Evolutionary conservation across 2,888 invertebrate species (phyloP), one percentile per base, ranked within the genome.

Genomic region (Rhimphoctona megacephalus): DNA sequence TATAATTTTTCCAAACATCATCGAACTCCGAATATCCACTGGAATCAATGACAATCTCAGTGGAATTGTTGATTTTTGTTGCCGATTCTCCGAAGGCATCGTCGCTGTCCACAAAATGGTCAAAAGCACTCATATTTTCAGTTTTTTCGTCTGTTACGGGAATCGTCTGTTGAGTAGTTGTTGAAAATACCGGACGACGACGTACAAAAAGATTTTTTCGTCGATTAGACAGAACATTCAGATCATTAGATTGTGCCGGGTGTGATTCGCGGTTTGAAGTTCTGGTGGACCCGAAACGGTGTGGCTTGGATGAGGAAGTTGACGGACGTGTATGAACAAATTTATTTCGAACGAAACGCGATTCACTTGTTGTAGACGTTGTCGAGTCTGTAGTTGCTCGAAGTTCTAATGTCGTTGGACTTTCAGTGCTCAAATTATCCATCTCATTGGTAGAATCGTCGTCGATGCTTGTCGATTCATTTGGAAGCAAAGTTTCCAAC

Each of bases 151-250:
- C 66, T 8, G 83, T 11, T 2, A 43, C 46, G 9, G 19, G 36
- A 1, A 81, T 84, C 7, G 87, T 85, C 25, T 85, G 82, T 19
- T 81, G 49, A 2, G 90, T 89, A 6, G 89, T 76, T 14, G 46
- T 89, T 9, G 91, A 89, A 3, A 89, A 87, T n/a, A 90, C 86
- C 5, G 92, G 92, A 76, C 91, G 87, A 61, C 91, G 91, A 46
- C 91, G 90, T 9, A 89, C 87, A 80, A 92, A 92, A 1, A 93
- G 74, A 72, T 87, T 90, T 46, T 92, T 92, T 33, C 92, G 90
- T 25, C 92, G 91, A 61, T 90, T 92, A 22, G 91, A 89, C 11
- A 87, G 30, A 22, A 77, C 70, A 2, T 87, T 85, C 7, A 46
- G 19, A 14, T 87, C 85, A 19, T 61, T 39, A 17, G 46, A 5